phyloP scores from a whole-genome alignment of 2,888 invertebrate genomes.

The Aplocera efformata region DNA sequence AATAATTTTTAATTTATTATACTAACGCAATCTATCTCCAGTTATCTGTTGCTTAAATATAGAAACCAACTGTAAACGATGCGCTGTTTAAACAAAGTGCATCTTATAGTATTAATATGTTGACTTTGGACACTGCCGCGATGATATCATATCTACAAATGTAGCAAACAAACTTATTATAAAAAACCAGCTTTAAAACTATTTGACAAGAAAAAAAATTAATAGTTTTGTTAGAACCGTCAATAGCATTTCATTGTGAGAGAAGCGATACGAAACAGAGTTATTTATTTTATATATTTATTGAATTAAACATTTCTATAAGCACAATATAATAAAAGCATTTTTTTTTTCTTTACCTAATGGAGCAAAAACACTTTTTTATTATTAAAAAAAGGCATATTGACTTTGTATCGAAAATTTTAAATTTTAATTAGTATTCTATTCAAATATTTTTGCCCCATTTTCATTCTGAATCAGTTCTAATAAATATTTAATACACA shows the following conservation, averaged over 20 bases:
- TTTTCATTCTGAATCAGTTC: slow-evolving; percentile 13
- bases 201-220: slow-evolving; percentile 2
- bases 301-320: slow-evolving; percentile 50
- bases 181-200: slow-evolving; percentile 8
- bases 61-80: too few relatives aligned
- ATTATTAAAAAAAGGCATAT: slow-evolving; percentile 1
- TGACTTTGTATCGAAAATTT: neutral
- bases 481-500: slow-evolving; percentile 33
- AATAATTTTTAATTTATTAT: too few relatives aligned
- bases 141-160: too few relatives aligned
- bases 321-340: slow-evolving; percentile 46
- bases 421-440: too few relatives aligned
- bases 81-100: too few relatives aligned
- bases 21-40: too few relatives aligned
- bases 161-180: slow-evolving; percentile 18
- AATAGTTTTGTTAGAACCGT: slow-evolving; percentile 21
- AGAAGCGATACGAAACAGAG: slow-evolving; percentile 51
- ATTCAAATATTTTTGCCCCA: slow-evolving; percentile 18
- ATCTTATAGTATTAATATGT: too few relatives aligned
- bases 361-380: slow-evolving; percentile 26
- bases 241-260: slow-evolving; percentile 71
- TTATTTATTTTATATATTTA: slow-evolving; percentile 40
- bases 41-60: too few relatives aligned
- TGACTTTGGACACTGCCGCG: too few relatives aligned
- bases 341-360: slow-evolving; percentile 19